A percentile compares a stretch with the other conserved stretches of the same genome.
These are phyloP conservation scores for Anthopleura xanthogrammica DNA, from an alignment of 92 coral and sea anemone genomes.

Conservation along the genomic window DNA sequence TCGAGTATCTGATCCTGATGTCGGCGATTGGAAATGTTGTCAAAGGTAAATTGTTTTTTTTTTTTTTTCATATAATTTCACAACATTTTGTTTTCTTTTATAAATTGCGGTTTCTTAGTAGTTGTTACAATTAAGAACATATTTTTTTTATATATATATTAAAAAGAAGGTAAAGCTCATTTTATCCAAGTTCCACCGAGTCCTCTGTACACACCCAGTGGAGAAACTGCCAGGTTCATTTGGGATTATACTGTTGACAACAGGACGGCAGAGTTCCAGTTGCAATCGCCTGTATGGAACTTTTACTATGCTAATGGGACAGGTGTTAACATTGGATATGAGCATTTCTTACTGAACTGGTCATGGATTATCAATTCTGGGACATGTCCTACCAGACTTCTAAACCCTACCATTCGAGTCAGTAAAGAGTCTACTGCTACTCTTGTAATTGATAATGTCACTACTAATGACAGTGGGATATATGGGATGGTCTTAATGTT, in stretches of 20 bases:
- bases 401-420: neutral
- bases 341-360: neutral
- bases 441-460: slow-evolving; percentile 6
- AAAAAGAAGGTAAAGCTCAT: neutral
- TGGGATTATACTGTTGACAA: slow-evolving; percentile 8
- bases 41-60: neutral
- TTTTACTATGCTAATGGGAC: neutral
- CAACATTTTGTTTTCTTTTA: too few species aligned
- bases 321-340: neutral
- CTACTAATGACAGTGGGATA: slow-evolving; percentile 5
- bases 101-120: too few species aligned
- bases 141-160: too few species aligned
- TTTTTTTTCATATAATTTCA: neutral
- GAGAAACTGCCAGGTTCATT: slow-evolving; percentile 4
- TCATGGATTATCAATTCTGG: neutral
- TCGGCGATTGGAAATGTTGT: neutral
- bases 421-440: slow-evolving; percentile 2
- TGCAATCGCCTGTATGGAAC: neutral
- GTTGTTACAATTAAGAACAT: neutral
- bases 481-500: neutral
- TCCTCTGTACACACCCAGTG: neutral
- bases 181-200: neutral
- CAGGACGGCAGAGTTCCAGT: neutral
- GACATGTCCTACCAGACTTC: neutral
- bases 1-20: too few species aligned